phyloP scores from a whole-genome alignment of 2,113 vertebrate species.

The Gopherus flavomarginatus region DNA sequence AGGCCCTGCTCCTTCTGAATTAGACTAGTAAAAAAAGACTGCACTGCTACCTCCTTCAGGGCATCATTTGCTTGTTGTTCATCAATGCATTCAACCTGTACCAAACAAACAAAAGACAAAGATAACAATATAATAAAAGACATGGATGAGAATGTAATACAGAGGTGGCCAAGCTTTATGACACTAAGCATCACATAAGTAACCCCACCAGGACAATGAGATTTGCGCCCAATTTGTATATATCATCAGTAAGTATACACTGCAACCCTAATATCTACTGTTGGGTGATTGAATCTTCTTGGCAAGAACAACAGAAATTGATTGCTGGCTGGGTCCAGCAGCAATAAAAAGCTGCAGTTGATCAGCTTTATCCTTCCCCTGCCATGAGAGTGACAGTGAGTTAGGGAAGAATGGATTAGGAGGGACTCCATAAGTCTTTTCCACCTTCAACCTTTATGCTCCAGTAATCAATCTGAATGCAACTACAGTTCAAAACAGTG shows the following conservation, averaged over 20 bases:
- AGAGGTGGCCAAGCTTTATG: fast-evolving
- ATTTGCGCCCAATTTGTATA: neutral
- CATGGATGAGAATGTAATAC: neutral
- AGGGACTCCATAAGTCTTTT: fast-evolving
- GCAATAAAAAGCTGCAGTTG: neutral
- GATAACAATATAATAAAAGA: neutral
- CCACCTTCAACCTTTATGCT: neutral
- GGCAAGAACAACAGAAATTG: neutral
- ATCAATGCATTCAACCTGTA: conserved; percentile 78
- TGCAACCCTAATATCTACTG: neutral
- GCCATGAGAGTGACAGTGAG: neutral
- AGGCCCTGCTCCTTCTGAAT: neutral
- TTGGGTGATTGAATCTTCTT: neutral
- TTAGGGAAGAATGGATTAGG: neutral
- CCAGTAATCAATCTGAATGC: neutral
- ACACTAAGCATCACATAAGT: neutral
- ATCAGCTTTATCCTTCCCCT: neutral
- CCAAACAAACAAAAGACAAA: neutral
- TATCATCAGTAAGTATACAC: neutral
- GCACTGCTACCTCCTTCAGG: conserved; percentile 71
- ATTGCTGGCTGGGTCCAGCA: neutral
- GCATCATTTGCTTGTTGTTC: conserved; percentile 67
- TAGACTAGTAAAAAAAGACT: neutral
- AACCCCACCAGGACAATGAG: neutral
- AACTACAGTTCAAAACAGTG: neutral